Evolutionary conservation across 2,888 invertebrate species (phyloP).

Genomic region (Patella pellucida): DNA sequence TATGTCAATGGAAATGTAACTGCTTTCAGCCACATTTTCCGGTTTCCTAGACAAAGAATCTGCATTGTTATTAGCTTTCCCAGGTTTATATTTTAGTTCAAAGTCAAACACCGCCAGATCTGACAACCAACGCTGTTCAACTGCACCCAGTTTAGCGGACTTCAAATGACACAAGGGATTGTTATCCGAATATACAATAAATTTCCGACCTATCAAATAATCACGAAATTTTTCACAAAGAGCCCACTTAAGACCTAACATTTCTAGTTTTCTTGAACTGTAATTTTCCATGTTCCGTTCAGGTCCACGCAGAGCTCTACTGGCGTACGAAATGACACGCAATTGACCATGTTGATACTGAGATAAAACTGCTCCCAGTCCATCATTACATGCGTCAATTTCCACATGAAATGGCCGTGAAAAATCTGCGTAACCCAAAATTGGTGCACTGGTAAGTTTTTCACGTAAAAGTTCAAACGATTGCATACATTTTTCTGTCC

Average conservation of each 20-base stretch:
- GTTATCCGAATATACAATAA: slow-evolving; percentile 24
- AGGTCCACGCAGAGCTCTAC: slow-evolving; percentile 13
- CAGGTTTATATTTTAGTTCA: slow-evolving; percentile 18
- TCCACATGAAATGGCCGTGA: slow-evolving; percentile 3
- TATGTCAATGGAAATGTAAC: background rate
- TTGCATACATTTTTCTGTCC: too few species aligned
- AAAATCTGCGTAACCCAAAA: slow-evolving; percentile 22
- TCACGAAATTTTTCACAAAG: slow-evolving; percentile 29
- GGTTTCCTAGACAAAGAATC: slow-evolving; percentile 19
- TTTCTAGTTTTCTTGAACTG: too few species aligned
- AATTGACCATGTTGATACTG: slow-evolving; percentile 14
- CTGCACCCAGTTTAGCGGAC: slow-evolving; percentile 22
- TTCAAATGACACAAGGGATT: slow-evolving; percentile 21
- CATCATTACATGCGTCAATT: background rate
- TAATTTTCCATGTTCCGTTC: too few species aligned
- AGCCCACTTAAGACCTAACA: too few species aligned
- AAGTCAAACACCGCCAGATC: slow-evolving; percentile 25
- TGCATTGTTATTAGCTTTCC: slow-evolving; percentile 21
- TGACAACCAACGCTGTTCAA: slow-evolving; percentile 28
- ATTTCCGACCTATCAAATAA: slow-evolving; percentile 23
- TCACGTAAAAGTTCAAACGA: too few species aligned
- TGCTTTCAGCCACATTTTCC: background rate
- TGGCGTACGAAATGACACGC: slow-evolving; percentile 21
- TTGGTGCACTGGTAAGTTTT: slow-evolving; percentile 6
- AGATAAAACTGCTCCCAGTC: slow-evolving; percentile 24